Base-by-base conservation (phyloP, 1,140 invertebrate species). In the Ceratosolen fusciceps region DNA sequence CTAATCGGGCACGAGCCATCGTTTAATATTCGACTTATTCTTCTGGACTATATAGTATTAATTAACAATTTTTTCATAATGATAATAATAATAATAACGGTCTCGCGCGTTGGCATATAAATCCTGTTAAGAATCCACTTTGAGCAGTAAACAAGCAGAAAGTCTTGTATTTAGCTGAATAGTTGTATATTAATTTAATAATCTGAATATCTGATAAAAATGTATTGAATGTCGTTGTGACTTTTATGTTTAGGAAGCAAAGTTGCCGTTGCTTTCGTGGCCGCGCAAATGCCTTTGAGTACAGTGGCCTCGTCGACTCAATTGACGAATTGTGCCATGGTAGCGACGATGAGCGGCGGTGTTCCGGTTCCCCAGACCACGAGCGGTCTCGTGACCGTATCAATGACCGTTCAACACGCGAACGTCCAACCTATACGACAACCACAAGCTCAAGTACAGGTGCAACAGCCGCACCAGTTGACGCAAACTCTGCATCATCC, bases 251-350 rank as follows among this genome's bases (percentile, higher is more conserved):
- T 34, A 79, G 78, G 71, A 24, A 80, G 79, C 34, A 80, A 80
- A 80, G 62, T 76, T 31, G 79, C 79, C 7, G 79, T 80, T 21
- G 79, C 79, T 14, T 80, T 80, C 34, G 73, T 80, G 82, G 88
- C 87, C 85, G 87, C 81, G 79, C 65, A 93, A 82, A 92, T 93
- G 91, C 93, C 93, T 4, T 93, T 93, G 81, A 92, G 92, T 0
- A 94, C 93, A 80, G 93, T 93, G 10, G 92, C 93, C 21, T 90
- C 91, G 52, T 90, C 88, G 8, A 89, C 91, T 37, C 89, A 89
- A 56, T 85, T 75, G 54, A 84, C 86, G 1, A 85, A 84, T 37
- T 84, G 83, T 67, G 83, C 83, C 4, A 85, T 85, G 21, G 83
- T 85, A 0, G 80, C 82, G 10, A 84, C 87, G 7, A 81, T 85